Evolutionary conservation across 2,113 vertebrate species (phyloP).

Genomic region (Ploceus nigricollis): DNA sequence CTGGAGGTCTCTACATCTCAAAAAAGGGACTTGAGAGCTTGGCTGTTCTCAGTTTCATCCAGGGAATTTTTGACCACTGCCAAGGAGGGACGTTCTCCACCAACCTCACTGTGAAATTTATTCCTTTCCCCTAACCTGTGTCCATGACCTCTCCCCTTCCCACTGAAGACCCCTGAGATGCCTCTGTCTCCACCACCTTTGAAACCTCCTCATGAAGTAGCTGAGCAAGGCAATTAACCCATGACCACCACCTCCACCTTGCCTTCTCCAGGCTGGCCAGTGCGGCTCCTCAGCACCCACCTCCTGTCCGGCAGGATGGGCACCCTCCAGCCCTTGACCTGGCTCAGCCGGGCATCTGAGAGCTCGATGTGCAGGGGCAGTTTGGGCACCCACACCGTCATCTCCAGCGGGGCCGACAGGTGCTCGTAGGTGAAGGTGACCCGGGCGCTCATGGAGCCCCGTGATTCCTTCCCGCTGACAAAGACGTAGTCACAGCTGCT

Average conservation of each 20-base stretch:
- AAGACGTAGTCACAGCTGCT: slow-evolving; percentile 97
- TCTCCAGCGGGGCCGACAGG: slow-evolving; percentile 89
- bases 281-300: slow-evolving; percentile 31
- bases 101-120: background rate
- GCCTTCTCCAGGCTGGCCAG: background rate
- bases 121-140: background rate
- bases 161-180: background rate
- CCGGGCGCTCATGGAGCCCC: slow-evolving; percentile 91
- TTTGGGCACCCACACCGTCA: slow-evolving; percentile 97
- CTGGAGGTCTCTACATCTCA: background rate
- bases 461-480: slow-evolving; percentile 93
- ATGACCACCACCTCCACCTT: background rate
- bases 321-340: slow-evolving; percentile 98
- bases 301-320: slow-evolving; percentile 91
- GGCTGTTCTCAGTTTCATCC: background rate
- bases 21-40: background rate
- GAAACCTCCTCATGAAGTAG: background rate
- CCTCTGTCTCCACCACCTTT: background rate
- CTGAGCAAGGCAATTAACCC: background rate
- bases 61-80: background rate
- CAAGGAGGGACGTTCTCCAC: background rate
- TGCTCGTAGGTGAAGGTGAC: slow-evolving; percentile 96
- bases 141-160: background rate
- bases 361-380: slow-evolving; percentile 92
- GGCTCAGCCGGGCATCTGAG: slow-evolving; percentile 86